Base-by-base conservation (phyloP, 2,888 invertebrate species). In the Litoditis marina region DNA sequence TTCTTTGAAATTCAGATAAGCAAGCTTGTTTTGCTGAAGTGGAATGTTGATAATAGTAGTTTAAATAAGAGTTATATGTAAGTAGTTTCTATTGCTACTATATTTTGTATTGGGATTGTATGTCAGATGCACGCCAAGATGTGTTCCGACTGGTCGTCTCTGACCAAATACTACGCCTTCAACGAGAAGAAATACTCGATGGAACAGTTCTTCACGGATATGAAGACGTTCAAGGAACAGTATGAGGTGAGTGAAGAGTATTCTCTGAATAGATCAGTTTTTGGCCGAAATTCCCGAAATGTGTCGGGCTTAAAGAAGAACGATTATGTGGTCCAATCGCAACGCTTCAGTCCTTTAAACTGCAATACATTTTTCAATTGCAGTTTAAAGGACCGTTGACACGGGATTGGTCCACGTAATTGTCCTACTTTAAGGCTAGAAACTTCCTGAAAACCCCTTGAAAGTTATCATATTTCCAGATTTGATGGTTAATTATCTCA, bases 191-290 rank as follows among this genome's bases (percentile, higher is more conserved):
- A 96, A 84, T 96, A 95, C 83, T 89, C 90, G 0, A 87, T 94
- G 75, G 96, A 96, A 82, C 95, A 96, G 83, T 93, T 96, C 87
- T 94, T 96, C 84, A 88, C 88, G 0, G 96, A 98, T 83, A 88
- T 98, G 69, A 94, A 94, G 85, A 89, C 89, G 0, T 98, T 98
- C 84, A 94, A 93, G 84, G 92, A 93, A 82, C 88, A 90, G 30
- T 95, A 94, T 83, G 85, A 88, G 83, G 91, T 91, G 82, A 88
- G 88, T 86, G 19, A 16, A 7, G 2, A 13, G n/a, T 30, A 8
- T 46, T 16, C 31, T 22, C n/a, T 13, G 31, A 25, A 16, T n/a
- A 22, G n/a, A n/a, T n/a, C n/a, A n/a, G n/a, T n/a, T n/a, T n/a
- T n/a, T n/a, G n/a, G n/a, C n/a, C n/a, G n/a, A n/a, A n/a, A n/a